These are phyloP conservation scores for Bombus polaris DNA, from an alignment of 1,140 invertebrate species.

Conservation along the genomic window DNA sequence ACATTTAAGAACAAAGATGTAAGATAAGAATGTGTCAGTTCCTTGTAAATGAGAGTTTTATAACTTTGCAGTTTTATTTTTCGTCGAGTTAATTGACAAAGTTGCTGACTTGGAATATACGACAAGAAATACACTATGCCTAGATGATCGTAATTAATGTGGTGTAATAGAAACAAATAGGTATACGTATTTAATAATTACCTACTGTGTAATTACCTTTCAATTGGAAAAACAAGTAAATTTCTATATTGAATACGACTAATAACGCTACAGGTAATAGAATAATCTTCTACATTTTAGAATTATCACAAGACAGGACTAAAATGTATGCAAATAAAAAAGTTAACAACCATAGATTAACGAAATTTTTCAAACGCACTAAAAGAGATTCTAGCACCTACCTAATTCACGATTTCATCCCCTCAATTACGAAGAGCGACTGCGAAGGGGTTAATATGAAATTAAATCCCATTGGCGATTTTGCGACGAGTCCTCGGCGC, in stretches of 20 bases:
- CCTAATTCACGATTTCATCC: background rate
- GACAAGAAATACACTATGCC: background rate
- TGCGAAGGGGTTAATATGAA: conserved; percentile 21
- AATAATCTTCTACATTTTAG: too few species aligned
- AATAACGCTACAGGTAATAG: too few species aligned
- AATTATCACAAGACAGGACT: too few species aligned
- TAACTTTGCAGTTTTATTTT: background rate
- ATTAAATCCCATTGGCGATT: conserved; percentile 40
- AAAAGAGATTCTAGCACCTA: too few species aligned
- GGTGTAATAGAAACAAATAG: background rate
- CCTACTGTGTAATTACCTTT: background rate
- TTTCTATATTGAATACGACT: too few species aligned
- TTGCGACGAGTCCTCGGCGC: background rate
- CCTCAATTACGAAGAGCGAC: background rate
- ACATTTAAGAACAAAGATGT: too few species aligned
- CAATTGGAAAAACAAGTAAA: background rate
- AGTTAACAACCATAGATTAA: too few species aligned
- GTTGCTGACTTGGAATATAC: background rate
- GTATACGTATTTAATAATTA: too few species aligned
- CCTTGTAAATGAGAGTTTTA: too few species aligned
- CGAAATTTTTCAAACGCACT: too few species aligned
- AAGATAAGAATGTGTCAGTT: too few species aligned
- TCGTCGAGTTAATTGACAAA: background rate
- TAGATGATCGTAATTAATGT: background rate
- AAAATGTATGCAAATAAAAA: too few species aligned